phyloP scores from a whole-genome alignment of 2,888 invertebrate genomes.

The Seira musarum region DNA sequence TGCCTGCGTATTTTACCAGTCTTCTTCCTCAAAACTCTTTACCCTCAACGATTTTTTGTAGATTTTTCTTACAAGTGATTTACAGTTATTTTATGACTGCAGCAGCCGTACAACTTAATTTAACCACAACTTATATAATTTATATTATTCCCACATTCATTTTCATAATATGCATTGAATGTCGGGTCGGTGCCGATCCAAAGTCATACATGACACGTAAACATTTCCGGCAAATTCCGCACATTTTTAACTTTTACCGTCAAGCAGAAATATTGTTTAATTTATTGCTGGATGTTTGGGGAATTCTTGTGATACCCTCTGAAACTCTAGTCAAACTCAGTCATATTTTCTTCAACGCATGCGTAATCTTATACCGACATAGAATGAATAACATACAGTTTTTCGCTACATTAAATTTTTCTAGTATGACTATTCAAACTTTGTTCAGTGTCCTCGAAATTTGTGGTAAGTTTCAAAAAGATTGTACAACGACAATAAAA shows the following conservation, averaged over 20 bases:
- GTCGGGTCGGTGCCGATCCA: background rate
- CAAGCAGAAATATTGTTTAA: conserved; percentile 17
- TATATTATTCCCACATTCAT: background rate
- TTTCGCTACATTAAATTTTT: background rate
- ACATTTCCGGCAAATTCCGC: background rate
- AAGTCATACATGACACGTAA: background rate
- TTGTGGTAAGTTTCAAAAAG: conserved; percentile 14
- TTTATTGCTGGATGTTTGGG: conserved; percentile 4
- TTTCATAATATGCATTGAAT: background rate
- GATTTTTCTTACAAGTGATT: background rate
- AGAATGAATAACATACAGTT: background rate
- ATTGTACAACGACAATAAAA: conserved; percentile 8
- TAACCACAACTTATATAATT: background rate
- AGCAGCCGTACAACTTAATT: background rate
- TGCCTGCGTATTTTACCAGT: background rate
- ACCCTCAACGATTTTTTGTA: background rate
- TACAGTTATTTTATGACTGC: background rate
- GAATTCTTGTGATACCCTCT: background rate
- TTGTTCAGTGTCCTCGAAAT: conserved; percentile 19
- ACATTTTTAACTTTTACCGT: conserved; percentile 10
- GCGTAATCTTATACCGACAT: background rate
- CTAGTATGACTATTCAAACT: background rate
- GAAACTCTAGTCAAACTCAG: background rate
- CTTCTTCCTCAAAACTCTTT: background rate
- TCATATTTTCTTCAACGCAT: background rate